Percentiles rank a stretch among this genome's conserved stretches.
Conservation (phyloP, 2,888 invertebrate genomes). For the Biston betularia region DNA sequence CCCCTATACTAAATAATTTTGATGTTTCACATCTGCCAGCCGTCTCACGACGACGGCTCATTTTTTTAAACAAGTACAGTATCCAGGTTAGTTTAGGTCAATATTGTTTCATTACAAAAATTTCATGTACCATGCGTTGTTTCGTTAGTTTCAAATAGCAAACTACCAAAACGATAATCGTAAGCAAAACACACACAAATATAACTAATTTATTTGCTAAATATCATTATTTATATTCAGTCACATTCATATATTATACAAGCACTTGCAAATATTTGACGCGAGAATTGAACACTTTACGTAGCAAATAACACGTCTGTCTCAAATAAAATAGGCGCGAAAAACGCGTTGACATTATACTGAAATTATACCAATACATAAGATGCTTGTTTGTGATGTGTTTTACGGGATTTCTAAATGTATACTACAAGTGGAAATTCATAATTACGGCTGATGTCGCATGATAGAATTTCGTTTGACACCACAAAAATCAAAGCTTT, state of each 20-base stretch:
- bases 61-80: too few relatives aligned
- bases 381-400: background rate
- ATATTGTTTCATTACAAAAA: background rate
- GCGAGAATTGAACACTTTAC: conserved; percentile 70
- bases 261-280: conserved; percentile 70
- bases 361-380: background rate
- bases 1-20: too few relatives aligned
- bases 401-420: background rate
- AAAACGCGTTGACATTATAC: background rate
- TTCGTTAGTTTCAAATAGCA: background rate
- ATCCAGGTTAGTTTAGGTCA: too few relatives aligned
- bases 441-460: too few relatives aligned
- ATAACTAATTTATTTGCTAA: conserved; percentile 51
- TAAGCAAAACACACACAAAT: conserved; percentile 43
- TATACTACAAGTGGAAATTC: background rate
- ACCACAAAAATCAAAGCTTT: too few relatives aligned
- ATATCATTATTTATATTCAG: conserved; percentile 72
- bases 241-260: conserved; percentile 80
- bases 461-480: too few relatives aligned
- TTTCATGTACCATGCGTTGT: background rate
- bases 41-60: too few relatives aligned
- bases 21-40: too few relatives aligned
- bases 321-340: conserved; percentile 19
- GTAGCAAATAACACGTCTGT: conserved; percentile 47
- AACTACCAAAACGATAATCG: conserved; percentile 9